Evolutionary conservation across 2,113 vertebrate genomes (phyloP).

Genomic region (Erinaceus europaeus): DNA sequence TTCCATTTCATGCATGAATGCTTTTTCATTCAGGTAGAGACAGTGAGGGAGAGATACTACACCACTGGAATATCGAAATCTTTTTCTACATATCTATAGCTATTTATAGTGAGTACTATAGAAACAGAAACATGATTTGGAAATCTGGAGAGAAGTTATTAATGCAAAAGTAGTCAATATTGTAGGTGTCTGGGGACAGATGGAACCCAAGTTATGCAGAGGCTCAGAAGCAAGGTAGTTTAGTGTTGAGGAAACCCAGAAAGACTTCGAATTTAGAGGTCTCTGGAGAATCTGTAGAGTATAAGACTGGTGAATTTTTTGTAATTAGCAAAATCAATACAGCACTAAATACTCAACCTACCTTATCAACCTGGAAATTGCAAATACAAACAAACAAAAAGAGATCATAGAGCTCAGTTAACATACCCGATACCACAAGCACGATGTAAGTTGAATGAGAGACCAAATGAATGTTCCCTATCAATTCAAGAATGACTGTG

Average conservation of each 20-base stretch:
- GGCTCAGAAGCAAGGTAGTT: background rate
- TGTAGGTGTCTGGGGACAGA: background rate
- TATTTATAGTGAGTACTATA: no score
- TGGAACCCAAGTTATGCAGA: background rate
- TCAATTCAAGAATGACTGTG: background rate
- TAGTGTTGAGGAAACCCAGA: background rate
- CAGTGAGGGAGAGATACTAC: background rate
- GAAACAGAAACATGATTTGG: background rate
- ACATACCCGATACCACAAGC: background rate
- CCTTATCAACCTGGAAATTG: background rate
- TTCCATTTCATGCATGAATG: background rate
- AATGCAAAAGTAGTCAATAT: background rate
- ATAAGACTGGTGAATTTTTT: background rate
- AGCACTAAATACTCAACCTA: background rate
- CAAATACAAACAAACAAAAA: constrained; percentile 4
- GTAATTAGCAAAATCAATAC: background rate
- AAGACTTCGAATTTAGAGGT: background rate
- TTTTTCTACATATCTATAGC: no score
- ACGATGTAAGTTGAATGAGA: background rate
- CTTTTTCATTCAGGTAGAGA: background rate
- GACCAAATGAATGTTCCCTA: background rate
- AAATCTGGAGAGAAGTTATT: background rate
- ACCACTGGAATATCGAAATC: background rate
- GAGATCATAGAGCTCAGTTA: background rate
- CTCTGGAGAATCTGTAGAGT: fast-evolving